Conservation (phyloP, 1,140 invertebrate species). For the Drosophila setifemur region DNA sequence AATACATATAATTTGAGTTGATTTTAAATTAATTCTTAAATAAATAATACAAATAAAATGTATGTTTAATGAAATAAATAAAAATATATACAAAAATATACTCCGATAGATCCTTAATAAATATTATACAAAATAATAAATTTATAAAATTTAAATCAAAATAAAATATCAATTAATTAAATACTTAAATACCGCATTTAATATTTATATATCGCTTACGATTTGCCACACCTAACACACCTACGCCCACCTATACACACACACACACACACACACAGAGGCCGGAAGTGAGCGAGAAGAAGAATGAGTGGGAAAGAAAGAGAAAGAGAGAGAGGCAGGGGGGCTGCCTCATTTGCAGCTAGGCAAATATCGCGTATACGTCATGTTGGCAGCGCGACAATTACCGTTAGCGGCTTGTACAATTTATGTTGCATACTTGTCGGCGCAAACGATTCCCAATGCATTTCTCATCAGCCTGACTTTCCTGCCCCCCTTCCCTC, state of each 20-base stretch:
- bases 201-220: neutral
- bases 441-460: constrained; percentile 23
- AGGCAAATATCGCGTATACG: constrained; percentile 74
- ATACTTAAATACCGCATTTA: no score
- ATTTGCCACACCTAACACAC: constrained; percentile 10
- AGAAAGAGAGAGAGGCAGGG: neutral
- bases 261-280: neutral
- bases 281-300: neutral
- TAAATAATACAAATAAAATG: no score
- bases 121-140: no score
- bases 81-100: no score
- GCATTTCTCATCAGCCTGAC: constrained; percentile 12
- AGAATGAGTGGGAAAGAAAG: no score
- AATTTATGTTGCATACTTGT: constrained; percentile 64
- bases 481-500: neutral
- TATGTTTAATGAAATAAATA: no score
- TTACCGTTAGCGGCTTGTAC: constrained; percentile 70
- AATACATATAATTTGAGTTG: no score
- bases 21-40: no score
- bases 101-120: no score
- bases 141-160: no score
- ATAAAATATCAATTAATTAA: no score
- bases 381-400: constrained; percentile 69
- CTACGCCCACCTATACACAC: constrained; percentile 2
- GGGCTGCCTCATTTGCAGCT: constrained; percentile 54